A percentile compares a stretch with the other conserved stretches of the same genome.
These are phyloP conservation scores for Apocrypta bakeri DNA, from an alignment of 1,140 invertebrate genomes.

Conservation along the genomic window DNA sequence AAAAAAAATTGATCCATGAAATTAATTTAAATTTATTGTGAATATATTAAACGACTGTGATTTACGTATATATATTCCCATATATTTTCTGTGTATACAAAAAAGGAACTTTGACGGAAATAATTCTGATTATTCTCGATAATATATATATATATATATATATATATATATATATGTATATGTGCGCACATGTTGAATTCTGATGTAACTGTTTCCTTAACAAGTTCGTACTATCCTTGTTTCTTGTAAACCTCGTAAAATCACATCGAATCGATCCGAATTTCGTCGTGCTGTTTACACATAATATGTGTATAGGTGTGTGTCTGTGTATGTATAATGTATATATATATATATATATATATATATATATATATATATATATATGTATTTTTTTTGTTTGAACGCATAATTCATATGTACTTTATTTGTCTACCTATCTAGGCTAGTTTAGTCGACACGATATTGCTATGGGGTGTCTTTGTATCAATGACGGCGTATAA, in stretches of 20 bases:
- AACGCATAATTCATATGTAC: slow-evolving; percentile 23
- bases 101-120: slow-evolving; percentile 25
- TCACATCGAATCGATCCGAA: slow-evolving; percentile 19
- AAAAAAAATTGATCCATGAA: neutral
- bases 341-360: slow-evolving; percentile 8
- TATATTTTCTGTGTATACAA: neutral
- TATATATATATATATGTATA: too few relatives aligned
- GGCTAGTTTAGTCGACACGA: slow-evolving; percentile 29
- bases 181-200: neutral
- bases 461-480: slow-evolving; percentile 46
- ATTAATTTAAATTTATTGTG: neutral
- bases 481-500: slow-evolving; percentile 48
- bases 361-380: slow-evolving; percentile 1
- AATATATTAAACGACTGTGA: neutral
- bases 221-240: neutral
- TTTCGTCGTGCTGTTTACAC: neutral
- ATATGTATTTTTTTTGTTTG: too few relatives aligned
- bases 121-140: neutral
- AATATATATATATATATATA: too few relatives aligned
- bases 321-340: too few relatives aligned
- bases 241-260: neutral
- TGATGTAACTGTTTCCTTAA: slow-evolving; percentile 33
- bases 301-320: slow-evolving; percentile 27
- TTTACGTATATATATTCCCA: neutral
- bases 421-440: slow-evolving; percentile 44